Conservation (phyloP, 2,113 vertebrate species). For the Tupaia tana region DNA sequence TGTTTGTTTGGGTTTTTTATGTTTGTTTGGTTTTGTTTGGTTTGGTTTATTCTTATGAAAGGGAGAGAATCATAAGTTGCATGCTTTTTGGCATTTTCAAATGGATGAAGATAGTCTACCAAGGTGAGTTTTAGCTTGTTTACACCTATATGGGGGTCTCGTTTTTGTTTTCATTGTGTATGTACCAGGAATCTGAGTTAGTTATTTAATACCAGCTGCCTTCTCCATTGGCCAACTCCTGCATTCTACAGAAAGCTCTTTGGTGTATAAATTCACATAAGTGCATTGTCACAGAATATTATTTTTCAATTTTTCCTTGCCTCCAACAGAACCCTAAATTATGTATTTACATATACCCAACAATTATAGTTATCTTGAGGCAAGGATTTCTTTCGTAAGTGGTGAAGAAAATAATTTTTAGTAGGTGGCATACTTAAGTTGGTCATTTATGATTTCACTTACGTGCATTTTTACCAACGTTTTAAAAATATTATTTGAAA, state of each 20-base stretch:
- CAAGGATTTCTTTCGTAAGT: constrained; percentile 63
- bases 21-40: background rate
- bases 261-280: constrained; percentile 29
- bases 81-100: constrained; percentile 70
- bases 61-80: constrained; percentile 44
- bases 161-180: constrained; percentile 61
- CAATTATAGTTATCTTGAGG: constrained; percentile 17
- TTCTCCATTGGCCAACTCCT: constrained; percentile 30
- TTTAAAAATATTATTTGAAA: constrained; percentile 69
- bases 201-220: constrained; percentile 39
- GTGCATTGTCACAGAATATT: constrained; percentile 39
- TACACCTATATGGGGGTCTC: constrained; percentile 33
- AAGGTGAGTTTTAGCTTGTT: constrained; percentile 73
- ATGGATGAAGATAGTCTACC: constrained; percentile 76
- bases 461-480: constrained; percentile 53
- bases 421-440: background rate
- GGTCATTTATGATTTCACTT: constrained; percentile 14
- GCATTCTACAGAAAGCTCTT: constrained; percentile 25
- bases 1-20: constrained; percentile 11
- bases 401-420: constrained; percentile 2
- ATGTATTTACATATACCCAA: background rate
- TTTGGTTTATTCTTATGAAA: constrained; percentile 55
- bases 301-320: background rate
- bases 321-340: background rate
- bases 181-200: constrained; percentile 13